These are phyloP conservation scores for Oncorhynchus kisutch DNA, from an alignment of 2,113 vertebrate genomes.

Conservation along the genomic window DNA sequence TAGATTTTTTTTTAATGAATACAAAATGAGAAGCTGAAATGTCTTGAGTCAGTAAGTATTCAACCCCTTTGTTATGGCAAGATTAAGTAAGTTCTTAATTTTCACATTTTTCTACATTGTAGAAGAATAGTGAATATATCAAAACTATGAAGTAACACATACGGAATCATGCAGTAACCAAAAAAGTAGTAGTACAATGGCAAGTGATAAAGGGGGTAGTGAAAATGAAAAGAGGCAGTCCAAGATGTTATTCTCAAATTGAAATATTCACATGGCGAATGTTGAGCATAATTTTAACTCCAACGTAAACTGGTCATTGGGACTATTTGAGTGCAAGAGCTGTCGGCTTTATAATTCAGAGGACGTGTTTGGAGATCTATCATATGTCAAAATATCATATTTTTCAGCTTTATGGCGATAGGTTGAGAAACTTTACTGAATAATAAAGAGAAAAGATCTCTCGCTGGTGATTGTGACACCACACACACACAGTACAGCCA, in stretches of 20 bases:
- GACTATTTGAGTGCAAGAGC: background rate
- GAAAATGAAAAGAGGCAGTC: slow-evolving; percentile 31
- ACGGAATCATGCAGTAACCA: too few species aligned
- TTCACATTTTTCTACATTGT: too few species aligned
- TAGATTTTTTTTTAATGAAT: too few species aligned
- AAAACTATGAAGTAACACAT: too few species aligned
- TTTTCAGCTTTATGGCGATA: slow-evolving; percentile 23
- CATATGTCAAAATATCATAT: slow-evolving; percentile 34
- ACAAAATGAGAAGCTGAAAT: too few species aligned
- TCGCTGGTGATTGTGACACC: background rate
- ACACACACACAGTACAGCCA: slow-evolving; percentile 7
- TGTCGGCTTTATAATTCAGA: slow-evolving; percentile 35
- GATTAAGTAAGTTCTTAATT: too few species aligned
- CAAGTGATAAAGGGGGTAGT: slow-evolving; percentile 29
- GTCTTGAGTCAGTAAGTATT: too few species aligned
- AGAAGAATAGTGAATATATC: too few species aligned
- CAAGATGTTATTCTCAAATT: slow-evolving; percentile 20
- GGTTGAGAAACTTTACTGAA: slow-evolving; percentile 38
- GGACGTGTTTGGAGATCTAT: slow-evolving; percentile 12
- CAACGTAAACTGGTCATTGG: background rate
- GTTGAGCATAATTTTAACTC: background rate
- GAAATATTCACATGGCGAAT: slow-evolving; percentile 41
- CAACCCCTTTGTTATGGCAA: too few species aligned
- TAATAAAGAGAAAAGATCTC: slow-evolving; percentile 26
- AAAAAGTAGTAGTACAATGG: slow-evolving; percentile 7